Base-by-base conservation (phyloP, 2,888 invertebrate species). In the Belgica antarctica region DNA sequence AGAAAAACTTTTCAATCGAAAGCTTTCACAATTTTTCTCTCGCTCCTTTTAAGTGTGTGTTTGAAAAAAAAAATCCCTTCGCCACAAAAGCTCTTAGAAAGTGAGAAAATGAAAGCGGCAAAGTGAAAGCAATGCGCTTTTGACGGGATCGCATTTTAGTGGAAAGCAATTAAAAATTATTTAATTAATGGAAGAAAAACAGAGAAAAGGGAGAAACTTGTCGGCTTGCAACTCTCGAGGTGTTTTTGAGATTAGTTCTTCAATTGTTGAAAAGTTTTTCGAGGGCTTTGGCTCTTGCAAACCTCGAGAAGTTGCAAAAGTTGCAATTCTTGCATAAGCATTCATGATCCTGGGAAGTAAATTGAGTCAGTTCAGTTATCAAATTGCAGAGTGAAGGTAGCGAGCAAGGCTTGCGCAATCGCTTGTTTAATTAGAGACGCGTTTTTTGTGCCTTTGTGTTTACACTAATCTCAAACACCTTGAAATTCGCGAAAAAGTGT, bases 81-180 rank as follows among this genome's bases (percentile, higher is more conserved):
- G 12, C 4, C 41, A 41, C 41, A 41, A 22, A 22, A 65, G 65
- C 65, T 65, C 47, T 65, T 57, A 27, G 22, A 41, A 19, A 12
- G 27, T 28, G 61, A 36, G 7, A 62, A n/a, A 27, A 25, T 12
- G 25, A 57, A 24, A 28, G 61, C 17, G 22, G 52, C 2, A n/a
- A 22, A 52, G 25, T 19, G 31, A 41, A 31, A 63, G 63, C 36
- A 63, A 47, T 25, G 57, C 28, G n/a, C 47, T 47, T 57, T 68
- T 47, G 52, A 22, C 15, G 47, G 17, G n/a, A 34, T 68, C 52
- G 15, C n/a, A 12, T 15, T 28, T 61, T n/a, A n/a, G n/a, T 47
- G 7, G 46, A 66, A 57, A 68, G 57, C 68, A 68, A 68, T 68
- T 68, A 68, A 52, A 68, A 68, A 68, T 68, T 68, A 68, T 68